Percentiles rank a stretch among this genome's conserved stretches.
Evolutionary conservation across 2,113 vertebrate species (phyloP).

Genomic region (Malurus elegans): DNA sequence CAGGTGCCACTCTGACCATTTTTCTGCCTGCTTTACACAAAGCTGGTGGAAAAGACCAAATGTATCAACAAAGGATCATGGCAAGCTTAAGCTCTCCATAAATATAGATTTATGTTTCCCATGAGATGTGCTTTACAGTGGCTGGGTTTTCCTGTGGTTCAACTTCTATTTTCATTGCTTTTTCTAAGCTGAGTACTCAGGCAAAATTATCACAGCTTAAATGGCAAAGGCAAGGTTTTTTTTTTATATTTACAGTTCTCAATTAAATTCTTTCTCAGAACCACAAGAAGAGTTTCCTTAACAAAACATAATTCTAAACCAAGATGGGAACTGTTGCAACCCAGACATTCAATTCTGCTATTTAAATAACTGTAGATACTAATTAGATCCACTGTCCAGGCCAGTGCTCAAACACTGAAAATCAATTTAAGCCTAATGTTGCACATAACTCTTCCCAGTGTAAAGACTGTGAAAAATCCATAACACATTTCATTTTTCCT

Average conservation of each 20-base stretch:
- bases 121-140: neutral
- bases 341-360: neutral
- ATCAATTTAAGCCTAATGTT: conserved; percentile 44
- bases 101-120: neutral
- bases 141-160: neutral
- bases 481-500: neutral
- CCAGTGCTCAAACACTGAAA: neutral
- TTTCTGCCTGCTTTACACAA: neutral
- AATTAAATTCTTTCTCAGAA: neutral
- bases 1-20: neutral
- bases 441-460: conserved; percentile 10
- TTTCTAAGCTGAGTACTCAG: neutral
- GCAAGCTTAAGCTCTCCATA: neutral
- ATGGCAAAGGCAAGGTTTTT: neutral
- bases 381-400: neutral
- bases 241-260: neutral
- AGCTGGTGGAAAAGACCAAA: neutral
- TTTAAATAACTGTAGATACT: conserved; percentile 11
- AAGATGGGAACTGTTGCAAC: neutral
- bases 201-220: neutral
- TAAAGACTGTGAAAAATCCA: conserved; percentile 16
- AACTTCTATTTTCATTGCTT: neutral
- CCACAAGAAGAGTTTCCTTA: neutral
- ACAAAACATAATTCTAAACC: neutral
- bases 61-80: neutral